phyloP scores from a whole-genome alignment of 1,140 invertebrate species.

The Drosophila kohkoa region DNA sequence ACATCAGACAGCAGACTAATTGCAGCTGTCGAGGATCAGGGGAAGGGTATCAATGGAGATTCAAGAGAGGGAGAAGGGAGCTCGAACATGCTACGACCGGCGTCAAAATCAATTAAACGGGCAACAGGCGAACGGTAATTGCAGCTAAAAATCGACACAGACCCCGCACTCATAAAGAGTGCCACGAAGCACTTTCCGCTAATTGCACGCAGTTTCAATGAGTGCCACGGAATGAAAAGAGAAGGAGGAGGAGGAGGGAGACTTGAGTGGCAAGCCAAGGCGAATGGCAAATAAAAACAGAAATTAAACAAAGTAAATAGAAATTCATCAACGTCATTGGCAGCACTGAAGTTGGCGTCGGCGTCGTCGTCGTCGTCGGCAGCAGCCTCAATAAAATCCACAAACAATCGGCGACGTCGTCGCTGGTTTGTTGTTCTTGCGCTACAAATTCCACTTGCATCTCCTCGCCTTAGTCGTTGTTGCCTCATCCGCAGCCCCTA shows the following conservation, averaged over 20 bases:
- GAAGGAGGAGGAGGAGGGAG: background rate
- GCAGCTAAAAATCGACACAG: constrained; percentile 63
- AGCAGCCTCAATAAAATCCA: constrained; percentile 70
- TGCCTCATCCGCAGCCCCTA: constrained; percentile 6
- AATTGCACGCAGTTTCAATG: constrained; percentile 74
- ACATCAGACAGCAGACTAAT: constrained; percentile 65
- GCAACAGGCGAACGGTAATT: constrained; percentile 78
- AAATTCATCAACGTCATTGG: constrained; percentile 81
- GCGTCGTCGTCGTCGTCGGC: constrained; percentile 62
- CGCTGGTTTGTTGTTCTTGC: constrained; percentile 64
- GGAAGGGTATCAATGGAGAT: background rate
- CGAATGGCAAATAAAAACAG: constrained; percentile 81
- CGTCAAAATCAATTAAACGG: constrained; percentile 82
- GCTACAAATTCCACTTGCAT: constrained; percentile 54
- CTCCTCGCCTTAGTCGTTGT: constrained; percentile 12
- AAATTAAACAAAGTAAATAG: constrained; percentile 83
- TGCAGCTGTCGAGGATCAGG: constrained; percentile 47
- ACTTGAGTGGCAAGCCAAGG: constrained; percentile 59
- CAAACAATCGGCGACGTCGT: constrained; percentile 60
- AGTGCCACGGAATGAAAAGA: background rate
- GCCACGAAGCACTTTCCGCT: constrained; percentile 74
- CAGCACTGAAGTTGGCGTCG: constrained; percentile 59
- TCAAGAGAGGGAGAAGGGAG: background rate
- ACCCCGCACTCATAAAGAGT: constrained; percentile 49
- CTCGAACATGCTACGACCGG: constrained; percentile 36